Base-by-base conservation (phyloP, 2,888 invertebrate genomes). In the Cancer borealis region DNA sequence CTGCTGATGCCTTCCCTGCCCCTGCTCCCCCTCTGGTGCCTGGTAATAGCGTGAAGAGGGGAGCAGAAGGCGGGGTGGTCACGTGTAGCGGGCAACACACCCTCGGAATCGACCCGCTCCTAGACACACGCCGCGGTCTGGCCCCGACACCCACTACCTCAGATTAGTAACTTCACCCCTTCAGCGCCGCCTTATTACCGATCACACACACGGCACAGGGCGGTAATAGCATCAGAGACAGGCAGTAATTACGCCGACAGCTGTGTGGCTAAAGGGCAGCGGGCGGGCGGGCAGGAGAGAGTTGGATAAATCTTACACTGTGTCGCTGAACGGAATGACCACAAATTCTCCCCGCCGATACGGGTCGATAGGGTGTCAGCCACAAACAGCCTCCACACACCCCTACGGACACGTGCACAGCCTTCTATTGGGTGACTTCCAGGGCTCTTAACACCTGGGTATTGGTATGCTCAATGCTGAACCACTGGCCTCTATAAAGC, bases 111-210 rank as follows among this genome's bases (percentile, higher is more conserved):
- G 79, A 26, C 79, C 79, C 79, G 30, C 79, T 21, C 30, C 79
- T 6, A 21, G 79, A 30, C 79, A 26, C 79, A 79, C 79, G 79
- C 79, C 79, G 79, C 79, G 79, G 79, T 79, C 79, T 79, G 8
- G 21, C 30, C 79, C 79, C 30, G 30, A 79, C 79, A 30, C 79
- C 79, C 8, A 79, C 79, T 21, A 30, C 6, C 79, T 14, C 30
- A 79, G 26, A 79, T 79, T 79, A 66, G 79, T 79, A 79, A 79
- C 79, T 79, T 30, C 12, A 79, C 79, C 79, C 79, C 21, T 66
- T 79, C 79, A 26, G 30, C 79, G 30, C 26, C 79, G 30, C 30
- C 79, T 30, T 30, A 10, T 79, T 79, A 79, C 79, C 79, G 79
- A 30, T 30, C 79, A 30, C 30, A 79, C 79, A n/a, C 66, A 6